These are phyloP conservation scores for Leptodactylus fallax DNA, from an alignment of 2,797 vertebrate genomes.

Conservation along the genomic window DNA sequence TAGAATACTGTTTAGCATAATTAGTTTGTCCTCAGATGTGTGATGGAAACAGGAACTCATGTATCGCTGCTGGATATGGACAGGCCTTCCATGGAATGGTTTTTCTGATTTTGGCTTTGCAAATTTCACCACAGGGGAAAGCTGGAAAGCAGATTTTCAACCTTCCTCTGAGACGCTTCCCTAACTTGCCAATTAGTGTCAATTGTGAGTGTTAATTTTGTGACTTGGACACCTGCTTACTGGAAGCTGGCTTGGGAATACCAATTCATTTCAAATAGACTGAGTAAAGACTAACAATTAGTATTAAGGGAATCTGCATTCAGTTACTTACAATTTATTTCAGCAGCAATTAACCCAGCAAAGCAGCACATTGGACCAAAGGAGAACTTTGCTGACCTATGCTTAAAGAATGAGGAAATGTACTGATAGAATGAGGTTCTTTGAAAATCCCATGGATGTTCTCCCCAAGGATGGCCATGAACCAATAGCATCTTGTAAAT, in stretches of 20 bases:
- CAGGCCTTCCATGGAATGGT: slow-evolving; percentile 43
- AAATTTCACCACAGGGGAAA: slow-evolving; percentile 36
- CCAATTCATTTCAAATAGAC: slow-evolving; percentile 60
- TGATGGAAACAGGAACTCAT: slow-evolving; percentile 33
- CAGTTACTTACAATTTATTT: slow-evolving; percentile 57
- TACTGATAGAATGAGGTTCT: slow-evolving; percentile 32
- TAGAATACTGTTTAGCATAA: slow-evolving; percentile 6
- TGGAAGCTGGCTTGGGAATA: slow-evolving; percentile 54
- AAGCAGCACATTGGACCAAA: slow-evolving; percentile 20
- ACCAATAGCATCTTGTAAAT: slow-evolving; percentile 26
- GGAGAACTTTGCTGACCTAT: slow-evolving; percentile 50
- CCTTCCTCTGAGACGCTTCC: slow-evolving; percentile 44
- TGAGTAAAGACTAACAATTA: slow-evolving; percentile 62
- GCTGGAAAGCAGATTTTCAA: slow-evolving; percentile 24
- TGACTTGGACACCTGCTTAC: slow-evolving; percentile 61
- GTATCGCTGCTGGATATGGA: slow-evolving; percentile 15
- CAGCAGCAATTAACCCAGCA: slow-evolving; percentile 57
- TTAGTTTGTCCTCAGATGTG: slow-evolving; percentile 41
- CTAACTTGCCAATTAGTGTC: slow-evolving; percentile 60
- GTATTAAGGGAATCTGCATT: slow-evolving; percentile 56
- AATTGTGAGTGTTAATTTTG: slow-evolving; percentile 57
- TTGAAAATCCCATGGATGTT: slow-evolving; percentile 24
- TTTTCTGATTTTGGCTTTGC: slow-evolving; percentile 39
- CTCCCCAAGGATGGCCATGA: slow-evolving; percentile 31
- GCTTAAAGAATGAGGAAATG: slow-evolving; percentile 24